Evolutionary conservation across 2,888 invertebrate genomes (phyloP), one percentile per base, ranked within the genome.

Genomic region (Acleris emargana): DNA sequence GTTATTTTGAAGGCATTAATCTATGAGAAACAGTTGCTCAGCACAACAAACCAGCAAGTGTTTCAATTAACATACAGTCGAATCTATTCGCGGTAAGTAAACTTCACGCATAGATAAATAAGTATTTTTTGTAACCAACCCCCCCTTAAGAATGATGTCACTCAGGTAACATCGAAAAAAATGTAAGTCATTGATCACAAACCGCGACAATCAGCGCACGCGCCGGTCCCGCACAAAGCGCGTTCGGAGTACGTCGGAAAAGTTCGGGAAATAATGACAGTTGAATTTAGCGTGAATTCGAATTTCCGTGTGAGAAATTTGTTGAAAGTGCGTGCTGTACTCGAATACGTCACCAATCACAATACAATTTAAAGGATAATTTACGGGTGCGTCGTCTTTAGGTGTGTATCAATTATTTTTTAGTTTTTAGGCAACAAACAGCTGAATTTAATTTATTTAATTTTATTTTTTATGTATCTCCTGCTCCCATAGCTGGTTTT

Each of bases 101-200:
- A 38, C 38, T 38, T 13, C 13, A 0, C 1, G 20, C 53, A 18
- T 42, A n/a, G 9, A n/a, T 25, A 11, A 22, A 32, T 32, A 32
- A 9, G 32, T 47, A 16, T 20, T 20, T 32, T 18, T 9, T 7
- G 5, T 38, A 1, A 28, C 1, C 57, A 25, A 38, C 53, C 43
- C 50, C 59, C 43, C 59, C 64, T 64, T 64, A 59, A 53, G 18
- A 11, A 22, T 64, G 58, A 59, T 49, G 58, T 64, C 64, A 55
- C 43, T 3, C 22, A 42, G 20, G 59, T 64, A 43, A 43, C 64
- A 45, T 55, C 43, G 3, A 52, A 59, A 60, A 55, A 47, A 50
- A 38, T 60, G 43, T 64, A 64, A 59, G 64, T 60, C 64, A 64
- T 55, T 54, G 59, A 54, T 50, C 59, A 51, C 32, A 28, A 20